These are phyloP conservation scores for Corvus cornix DNA, from an alignment of 2,113 vertebrate genomes.

Conservation along the genomic window DNA sequence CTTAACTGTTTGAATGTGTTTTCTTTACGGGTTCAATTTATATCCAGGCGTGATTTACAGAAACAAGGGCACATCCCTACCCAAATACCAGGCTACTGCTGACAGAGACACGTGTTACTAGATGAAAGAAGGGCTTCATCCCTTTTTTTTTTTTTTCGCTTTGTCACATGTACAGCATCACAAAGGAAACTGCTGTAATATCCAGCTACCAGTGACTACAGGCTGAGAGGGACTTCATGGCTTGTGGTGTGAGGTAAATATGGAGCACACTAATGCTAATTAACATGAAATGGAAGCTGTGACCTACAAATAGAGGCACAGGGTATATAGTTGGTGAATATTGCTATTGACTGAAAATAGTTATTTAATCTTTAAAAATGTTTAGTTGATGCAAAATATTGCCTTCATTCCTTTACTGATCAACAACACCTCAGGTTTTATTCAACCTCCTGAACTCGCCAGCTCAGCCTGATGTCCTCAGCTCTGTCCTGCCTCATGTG, in stretches of 20 bases:
- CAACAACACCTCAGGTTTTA: neutral
- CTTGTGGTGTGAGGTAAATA: neutral
- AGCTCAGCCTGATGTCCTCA: neutral
- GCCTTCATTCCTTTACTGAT: neutral
- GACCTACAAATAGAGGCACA: neutral
- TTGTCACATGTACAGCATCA: neutral
- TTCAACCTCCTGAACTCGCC: fast-evolving
- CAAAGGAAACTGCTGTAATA: neutral
- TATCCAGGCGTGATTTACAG: neutral
- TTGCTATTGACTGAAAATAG: neutral
- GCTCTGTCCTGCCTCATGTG: neutral
- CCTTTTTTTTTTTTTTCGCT: neutral
- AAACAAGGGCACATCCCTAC: neutral
- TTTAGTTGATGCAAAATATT: neutral
- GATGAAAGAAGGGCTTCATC: neutral
- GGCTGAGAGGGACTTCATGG: neutral
- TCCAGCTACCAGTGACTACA: neutral
- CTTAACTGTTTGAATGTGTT: neutral
- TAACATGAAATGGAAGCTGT: neutral
- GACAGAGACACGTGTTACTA: neutral
- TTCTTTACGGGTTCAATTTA: neutral
- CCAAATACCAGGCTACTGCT: neutral
- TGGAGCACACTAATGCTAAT: neutral
- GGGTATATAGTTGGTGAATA: neutral
- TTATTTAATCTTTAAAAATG: neutral